Evolutionary conservation across 2,797 vertebrate genomes (phyloP), one percentile per base, ranked within the genome.

Genomic region (Schizopygopsis pylzovi): DNA sequence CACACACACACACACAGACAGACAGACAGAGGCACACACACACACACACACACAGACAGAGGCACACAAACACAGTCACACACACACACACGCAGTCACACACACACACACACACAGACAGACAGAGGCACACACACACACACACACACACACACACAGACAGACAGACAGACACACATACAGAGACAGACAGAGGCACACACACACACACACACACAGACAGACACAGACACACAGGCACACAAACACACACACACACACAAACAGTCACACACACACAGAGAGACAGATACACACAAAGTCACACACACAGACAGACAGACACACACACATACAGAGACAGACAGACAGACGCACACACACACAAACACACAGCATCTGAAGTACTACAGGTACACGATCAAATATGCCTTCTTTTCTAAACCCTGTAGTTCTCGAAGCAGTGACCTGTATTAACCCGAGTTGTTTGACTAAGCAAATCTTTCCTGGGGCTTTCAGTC

Each of bases 361-460:
- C 22, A 63, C 59, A 6, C 11, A 15, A 12, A 86, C 76, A 6
- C 13, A 13, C 20, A 37, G 18, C 76, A 41, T 68, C 73, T 84
- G 37, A 52, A 78, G 5, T 22, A 65, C n/a, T 49, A 85, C 76
- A 83, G 47, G 52, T 80, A 59, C 73, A 45, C 56, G 33, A 56
- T 52, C 79, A 72, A 77, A 83, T 87, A 89, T 90, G 91, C 94
- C 93, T 94, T 94, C n/a, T 90, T 95, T 94, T 90, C 90, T 90
- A 89, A 87, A 83, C 87, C 91, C 88, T 56, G 82, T 89, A 91
- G 91, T 93, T 93, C 92, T 92, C 93, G 89, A 92, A 89, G 91
- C 91, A 93, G 90, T 92, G 93, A 95, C 90, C 92, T 96, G 94
- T 96, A 91, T 90, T 94, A 93, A 93, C 93, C 94, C 84, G 91